A percentile compares a stretch with the other conserved stretches of the same genome.
phyloP scores from a whole-genome alignment of 2,888 invertebrate species.

The Boloria euphrosyne region DNA sequence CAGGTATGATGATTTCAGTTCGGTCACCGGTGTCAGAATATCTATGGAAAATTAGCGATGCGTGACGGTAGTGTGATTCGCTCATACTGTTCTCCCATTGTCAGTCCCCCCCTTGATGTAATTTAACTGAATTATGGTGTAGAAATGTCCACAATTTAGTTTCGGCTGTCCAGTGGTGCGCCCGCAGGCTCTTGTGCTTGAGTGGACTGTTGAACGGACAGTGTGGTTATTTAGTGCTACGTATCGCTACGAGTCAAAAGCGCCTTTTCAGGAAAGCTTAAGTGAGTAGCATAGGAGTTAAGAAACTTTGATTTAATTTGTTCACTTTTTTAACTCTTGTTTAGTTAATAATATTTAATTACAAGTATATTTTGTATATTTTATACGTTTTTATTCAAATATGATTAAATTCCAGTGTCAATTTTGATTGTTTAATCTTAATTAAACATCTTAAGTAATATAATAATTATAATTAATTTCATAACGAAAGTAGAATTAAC shows the following conservation, averaged over 20 bases:
- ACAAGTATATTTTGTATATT: too few species aligned
- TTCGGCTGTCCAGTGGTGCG: conserved; percentile 69
- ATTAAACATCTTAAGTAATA: too few species aligned
- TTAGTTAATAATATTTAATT: too few species aligned
- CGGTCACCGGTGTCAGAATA: conserved; percentile 60
- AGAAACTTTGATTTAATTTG: too few species aligned
- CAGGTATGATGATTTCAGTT: conserved; percentile 65
- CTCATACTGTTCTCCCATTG: conserved; percentile 80
- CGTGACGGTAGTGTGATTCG: conserved; percentile 80
- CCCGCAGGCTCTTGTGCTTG: conserved; percentile 53
- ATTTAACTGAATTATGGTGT: conserved; percentile 80
- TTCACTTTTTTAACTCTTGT: too few species aligned
- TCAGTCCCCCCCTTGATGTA: conserved; percentile 76
- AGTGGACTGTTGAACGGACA: conserved; percentile 47
- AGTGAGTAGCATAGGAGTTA: conserved; percentile 53
- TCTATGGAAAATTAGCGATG: conserved; percentile 77
- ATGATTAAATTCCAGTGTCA: too few species aligned
- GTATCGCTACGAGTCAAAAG: conserved; percentile 63
- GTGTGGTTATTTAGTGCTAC: conserved; percentile 48
- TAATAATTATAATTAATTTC: too few species aligned
- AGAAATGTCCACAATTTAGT: conserved; percentile 77
- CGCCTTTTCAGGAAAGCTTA: conserved; percentile 55
- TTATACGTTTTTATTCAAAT: too few species aligned
- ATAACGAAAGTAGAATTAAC: too few species aligned
- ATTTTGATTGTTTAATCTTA: too few species aligned